Evolutionary conservation across 2,797 vertebrate genomes (phyloP).

Genomic region (Propithecus perrieri): DNA sequence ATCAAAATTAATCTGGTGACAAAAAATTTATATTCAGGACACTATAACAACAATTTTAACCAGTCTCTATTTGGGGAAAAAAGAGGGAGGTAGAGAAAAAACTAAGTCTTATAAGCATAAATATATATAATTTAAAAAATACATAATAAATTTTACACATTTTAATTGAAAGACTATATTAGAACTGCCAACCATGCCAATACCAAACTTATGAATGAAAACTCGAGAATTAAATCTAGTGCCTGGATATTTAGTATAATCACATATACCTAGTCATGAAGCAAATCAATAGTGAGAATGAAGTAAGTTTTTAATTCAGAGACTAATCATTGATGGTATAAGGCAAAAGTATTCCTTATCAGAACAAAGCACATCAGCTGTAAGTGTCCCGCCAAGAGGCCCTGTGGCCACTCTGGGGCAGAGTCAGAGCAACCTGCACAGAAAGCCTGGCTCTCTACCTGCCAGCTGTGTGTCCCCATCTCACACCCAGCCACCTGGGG

Average conservation of each 20-base stretch:
- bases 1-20: slow-evolving; percentile 87
- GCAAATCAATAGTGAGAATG: background rate
- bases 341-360: background rate
- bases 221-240: background rate
- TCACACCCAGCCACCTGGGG: background rate
- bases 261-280: background rate
- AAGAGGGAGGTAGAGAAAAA: background rate
- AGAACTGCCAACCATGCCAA: background rate
- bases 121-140: background rate
- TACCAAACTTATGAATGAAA: background rate
- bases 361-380: background rate
- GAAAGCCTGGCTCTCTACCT: background rate
- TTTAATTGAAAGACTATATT: background rate
- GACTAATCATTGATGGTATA: background rate
- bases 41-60: slow-evolving; percentile 12
- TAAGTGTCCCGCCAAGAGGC: background rate
- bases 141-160: background rate
- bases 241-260: background rate
- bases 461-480: background rate
- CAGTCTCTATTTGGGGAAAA: background rate
- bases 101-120: slow-evolving; percentile 1
- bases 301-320: background rate
- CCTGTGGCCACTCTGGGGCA: background rate
- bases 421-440: background rate
- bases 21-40: slow-evolving; percentile 65